These are phyloP conservation scores for Rafetus swinhoei DNA, from an alignment of 2,113 vertebrate species.

Conservation along the genomic window DNA sequence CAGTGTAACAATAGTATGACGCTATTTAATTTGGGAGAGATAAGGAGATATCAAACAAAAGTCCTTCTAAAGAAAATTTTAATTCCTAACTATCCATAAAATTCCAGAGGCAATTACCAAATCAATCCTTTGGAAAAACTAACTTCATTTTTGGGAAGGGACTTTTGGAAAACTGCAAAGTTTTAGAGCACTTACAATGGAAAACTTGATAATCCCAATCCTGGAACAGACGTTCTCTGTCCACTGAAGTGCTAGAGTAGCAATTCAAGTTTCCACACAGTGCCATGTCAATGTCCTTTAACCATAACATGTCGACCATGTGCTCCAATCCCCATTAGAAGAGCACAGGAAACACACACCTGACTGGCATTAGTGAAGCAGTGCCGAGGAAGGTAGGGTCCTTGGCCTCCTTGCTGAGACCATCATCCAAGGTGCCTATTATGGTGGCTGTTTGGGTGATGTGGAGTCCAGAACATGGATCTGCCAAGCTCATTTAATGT, in stretches of 20 bases:
- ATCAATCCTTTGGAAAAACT: fast-evolving
- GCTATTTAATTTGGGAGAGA: neutral
- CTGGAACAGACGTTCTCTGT: neutral
- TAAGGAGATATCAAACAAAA: neutral
- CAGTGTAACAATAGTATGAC: no score
- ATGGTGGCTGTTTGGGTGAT: neutral
- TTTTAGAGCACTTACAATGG: neutral
- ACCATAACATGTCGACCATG: neutral
- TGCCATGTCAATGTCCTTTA: neutral
- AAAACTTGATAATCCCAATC: fast-evolving
- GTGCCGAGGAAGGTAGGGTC: neutral
- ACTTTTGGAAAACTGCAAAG: neutral
- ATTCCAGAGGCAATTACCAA: fast-evolving
- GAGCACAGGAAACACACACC: neutral
- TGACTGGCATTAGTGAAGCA: neutral
- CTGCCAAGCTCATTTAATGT: neutral
- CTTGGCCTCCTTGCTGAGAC: neutral
- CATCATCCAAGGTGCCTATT: neutral
- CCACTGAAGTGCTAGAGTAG: fast-evolving
- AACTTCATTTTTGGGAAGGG: fast-evolving
- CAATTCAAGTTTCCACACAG: fast-evolving
- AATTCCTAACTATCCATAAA: neutral
- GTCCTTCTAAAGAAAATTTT: neutral
- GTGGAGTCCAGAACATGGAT: neutral
- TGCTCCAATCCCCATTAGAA: neutral